These are phyloP conservation scores for Ernsta delagoae DNA, from an alignment of 2,888 invertebrate species.

Conservation along the genomic window DNA sequence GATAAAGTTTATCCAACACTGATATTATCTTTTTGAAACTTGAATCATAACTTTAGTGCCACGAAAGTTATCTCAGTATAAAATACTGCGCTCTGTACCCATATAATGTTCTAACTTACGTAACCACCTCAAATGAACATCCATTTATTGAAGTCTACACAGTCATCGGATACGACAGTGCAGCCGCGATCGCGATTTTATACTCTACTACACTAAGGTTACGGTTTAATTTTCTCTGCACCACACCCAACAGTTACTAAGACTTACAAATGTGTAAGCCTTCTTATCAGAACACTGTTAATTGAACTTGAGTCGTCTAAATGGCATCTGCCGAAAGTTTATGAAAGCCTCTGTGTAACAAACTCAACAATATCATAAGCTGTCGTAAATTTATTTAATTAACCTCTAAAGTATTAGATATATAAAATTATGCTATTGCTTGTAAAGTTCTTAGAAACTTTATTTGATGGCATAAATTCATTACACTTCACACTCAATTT, in stretches of 20 bases:
- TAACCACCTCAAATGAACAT: constrained; percentile 19
- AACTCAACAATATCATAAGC: constrained; percentile 30
- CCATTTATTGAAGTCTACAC: constrained; percentile 16
- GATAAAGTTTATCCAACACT: too few relatives aligned
- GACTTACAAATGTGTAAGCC: constrained; percentile 32
- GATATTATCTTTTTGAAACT: not conserved
- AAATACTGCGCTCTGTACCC: not conserved
- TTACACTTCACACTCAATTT: too few relatives aligned
- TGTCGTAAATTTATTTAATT: constrained; percentile 31
- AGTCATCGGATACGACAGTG: constrained; percentile 1
- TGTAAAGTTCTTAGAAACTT: not conserved
- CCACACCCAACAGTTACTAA: not conserved
- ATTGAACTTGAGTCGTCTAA: constrained; percentile 27
- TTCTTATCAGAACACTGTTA: constrained; percentile 28
- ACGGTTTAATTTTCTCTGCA: not conserved
- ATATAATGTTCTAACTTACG: constrained; percentile 11
- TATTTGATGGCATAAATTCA: too few relatives aligned
- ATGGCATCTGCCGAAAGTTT: constrained; percentile 36
- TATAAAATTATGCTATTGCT: not conserved
- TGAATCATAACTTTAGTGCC: not conserved
- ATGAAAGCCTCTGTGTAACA: constrained; percentile 13
- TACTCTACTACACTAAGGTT: not conserved
- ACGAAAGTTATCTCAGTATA: not conserved
- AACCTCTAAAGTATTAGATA: constrained; percentile 6
- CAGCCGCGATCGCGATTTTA: not conserved